Percentiles rank a stretch among this genome's conserved stretches.
phyloP scores from a whole-genome alignment of 1,140 invertebrate genomes.

The Chrysopa pallens region DNA sequence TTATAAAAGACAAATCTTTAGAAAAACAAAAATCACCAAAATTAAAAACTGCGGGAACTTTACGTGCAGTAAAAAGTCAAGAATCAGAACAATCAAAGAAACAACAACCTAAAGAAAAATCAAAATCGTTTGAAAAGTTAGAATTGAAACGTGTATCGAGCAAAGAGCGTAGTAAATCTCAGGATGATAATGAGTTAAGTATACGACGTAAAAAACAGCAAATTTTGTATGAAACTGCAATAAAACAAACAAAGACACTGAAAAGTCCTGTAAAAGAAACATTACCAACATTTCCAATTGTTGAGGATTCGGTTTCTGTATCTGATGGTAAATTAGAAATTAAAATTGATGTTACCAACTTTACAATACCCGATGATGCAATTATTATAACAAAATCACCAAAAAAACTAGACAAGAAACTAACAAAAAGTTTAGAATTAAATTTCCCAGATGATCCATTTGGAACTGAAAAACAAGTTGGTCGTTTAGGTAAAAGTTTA shows the following conservation, averaged over 20 bases:
- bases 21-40: constrained; percentile 26
- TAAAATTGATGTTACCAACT: constrained; percentile 22
- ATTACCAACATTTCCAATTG: constrained; percentile 42
- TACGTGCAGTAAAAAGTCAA: constrained; percentile 40
- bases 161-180: constrained; percentile 44
- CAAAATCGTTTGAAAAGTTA: constrained; percentile 41
- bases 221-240: constrained; percentile 47
- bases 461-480: constrained; percentile 10
- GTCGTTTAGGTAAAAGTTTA: constrained; percentile 19
- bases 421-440: constrained; percentile 43
- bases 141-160: constrained; percentile 35
- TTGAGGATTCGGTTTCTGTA: constrained; percentile 34
- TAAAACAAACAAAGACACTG: constrained; percentile 48
- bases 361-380: constrained; percentile 19
- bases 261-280: constrained; percentile 47
- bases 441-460: constrained; percentile 13
- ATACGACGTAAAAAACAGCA: constrained; percentile 48
- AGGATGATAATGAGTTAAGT: constrained; percentile 45
- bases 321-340: constrained; percentile 21
- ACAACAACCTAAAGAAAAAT: constrained; percentile 38
- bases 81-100: constrained; percentile 33
- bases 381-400: constrained; percentile 48
- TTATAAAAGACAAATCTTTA: constrained; percentile 18
- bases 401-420: constrained; percentile 45
- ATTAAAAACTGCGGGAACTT: constrained; percentile 28